Evolutionary conservation across 1,140 invertebrate species (phyloP).

Genomic region (Caerostris darwini): DNA sequence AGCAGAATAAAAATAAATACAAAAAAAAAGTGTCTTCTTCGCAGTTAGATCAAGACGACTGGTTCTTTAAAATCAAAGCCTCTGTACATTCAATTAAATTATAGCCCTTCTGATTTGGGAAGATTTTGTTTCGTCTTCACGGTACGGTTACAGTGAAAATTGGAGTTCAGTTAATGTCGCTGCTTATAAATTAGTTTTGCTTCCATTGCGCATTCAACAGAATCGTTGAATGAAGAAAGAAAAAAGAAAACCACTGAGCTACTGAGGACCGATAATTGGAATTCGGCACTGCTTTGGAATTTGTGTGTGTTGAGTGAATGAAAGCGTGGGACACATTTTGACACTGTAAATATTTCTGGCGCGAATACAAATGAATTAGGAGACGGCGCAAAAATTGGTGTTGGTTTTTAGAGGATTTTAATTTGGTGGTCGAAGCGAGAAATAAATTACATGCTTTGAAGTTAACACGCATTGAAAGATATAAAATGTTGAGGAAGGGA

Average conservation of each 20-base stretch:
- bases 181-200: conserved; percentile 24
- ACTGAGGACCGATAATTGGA: not conserved
- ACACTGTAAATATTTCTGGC: not conserved
- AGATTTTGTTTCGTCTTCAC: conserved; percentile 15
- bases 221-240: not conserved
- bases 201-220: not conserved
- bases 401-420: not conserved
- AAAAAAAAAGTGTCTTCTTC: not conserved
- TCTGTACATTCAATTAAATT: conserved; percentile 24
- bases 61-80: conserved; percentile 15
- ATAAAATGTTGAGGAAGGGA: too few relatives aligned
- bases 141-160: conserved; percentile 19
- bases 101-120: conserved; percentile 15
- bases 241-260: not conserved
- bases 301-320: not conserved
- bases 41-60: not conserved
- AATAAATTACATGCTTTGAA: too few relatives aligned
- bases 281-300: not conserved
- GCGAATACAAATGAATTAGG: conserved; percentile 8
- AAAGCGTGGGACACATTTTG: not conserved
- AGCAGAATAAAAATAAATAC: not conserved
- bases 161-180: conserved; percentile 16
- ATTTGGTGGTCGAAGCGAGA: not conserved
- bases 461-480: too few relatives aligned
- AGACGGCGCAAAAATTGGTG: not conserved